These are phyloP conservation scores for Papilio helenus DNA, from an alignment of 1,140 invertebrate species.

Conservation along the genomic window DNA sequence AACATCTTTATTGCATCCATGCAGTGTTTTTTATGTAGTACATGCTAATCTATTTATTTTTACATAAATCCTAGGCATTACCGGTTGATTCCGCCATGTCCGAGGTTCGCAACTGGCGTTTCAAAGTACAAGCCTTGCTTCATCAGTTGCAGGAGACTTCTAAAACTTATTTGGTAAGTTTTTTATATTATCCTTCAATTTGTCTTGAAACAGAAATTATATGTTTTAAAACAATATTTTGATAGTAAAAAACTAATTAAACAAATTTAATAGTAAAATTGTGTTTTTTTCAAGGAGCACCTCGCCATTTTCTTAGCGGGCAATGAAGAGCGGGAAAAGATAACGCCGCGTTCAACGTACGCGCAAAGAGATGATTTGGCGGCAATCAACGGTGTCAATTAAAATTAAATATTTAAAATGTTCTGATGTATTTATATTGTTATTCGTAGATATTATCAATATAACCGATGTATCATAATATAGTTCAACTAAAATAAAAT, in stretches of 20 bases:
- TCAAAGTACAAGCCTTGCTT: conserved; percentile 61
- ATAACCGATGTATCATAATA: not conserved
- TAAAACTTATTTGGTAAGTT: conserved; percentile 71
- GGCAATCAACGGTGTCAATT: conserved; percentile 82
- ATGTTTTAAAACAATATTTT: too few species aligned
- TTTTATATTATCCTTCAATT: not conserved
- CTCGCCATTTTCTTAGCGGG: conserved; percentile 84
- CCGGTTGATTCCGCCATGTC: conserved; percentile 71
- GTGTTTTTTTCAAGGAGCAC: conserved; percentile 77
- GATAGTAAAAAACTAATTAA: not conserved
- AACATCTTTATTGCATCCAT: too few species aligned
- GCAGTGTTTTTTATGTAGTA: too few species aligned
- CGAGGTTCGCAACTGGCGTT: conserved; percentile 63
- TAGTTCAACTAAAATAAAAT: not conserved
- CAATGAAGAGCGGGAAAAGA: conserved; percentile 82
- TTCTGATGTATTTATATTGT: not conserved
- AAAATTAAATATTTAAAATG: conserved; percentile 42
- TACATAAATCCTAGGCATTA: conserved; percentile 53
- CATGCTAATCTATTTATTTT: too few species aligned
- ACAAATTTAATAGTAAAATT: not conserved
- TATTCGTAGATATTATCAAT: not conserved
- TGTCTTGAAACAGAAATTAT: too few species aligned
- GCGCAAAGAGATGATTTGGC: conserved; percentile 80
- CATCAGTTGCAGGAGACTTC: conserved; percentile 72
- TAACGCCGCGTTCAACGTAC: conserved; percentile 76